Evolutionary conservation across 2,888 invertebrate genomes (phyloP).

Genomic region (Altica lythri): DNA sequence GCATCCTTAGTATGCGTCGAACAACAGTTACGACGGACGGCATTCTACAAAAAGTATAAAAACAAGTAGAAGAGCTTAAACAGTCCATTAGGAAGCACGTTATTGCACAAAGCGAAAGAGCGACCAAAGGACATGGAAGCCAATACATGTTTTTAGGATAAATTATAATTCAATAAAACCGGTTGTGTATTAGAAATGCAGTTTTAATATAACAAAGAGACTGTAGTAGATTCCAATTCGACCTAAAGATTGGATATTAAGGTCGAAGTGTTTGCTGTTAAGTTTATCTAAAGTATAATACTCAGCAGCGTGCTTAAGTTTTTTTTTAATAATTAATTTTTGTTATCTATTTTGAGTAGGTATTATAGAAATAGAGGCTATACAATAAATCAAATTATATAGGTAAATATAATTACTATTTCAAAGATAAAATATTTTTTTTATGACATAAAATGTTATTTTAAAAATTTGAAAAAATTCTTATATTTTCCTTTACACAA

Average conservation of each 20-base stretch:
- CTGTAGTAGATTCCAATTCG: slow-evolving; percentile 50
- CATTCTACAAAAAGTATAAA: slow-evolving; percentile 27
- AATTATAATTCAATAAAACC: slow-evolving; percentile 57
- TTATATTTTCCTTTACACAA: too few species aligned
- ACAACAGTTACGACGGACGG: slow-evolving; percentile 26
- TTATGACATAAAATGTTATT: too few species aligned
- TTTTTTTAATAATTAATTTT: not conserved
- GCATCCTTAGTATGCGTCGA: slow-evolving; percentile 25
- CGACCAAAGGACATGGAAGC: slow-evolving; percentile 36
- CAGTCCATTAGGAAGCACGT: slow-evolving; percentile 26
- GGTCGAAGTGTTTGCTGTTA: slow-evolving; percentile 47
- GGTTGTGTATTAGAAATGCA: slow-evolving; percentile 55
- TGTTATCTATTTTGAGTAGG: not conserved
- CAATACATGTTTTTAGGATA: slow-evolving; percentile 55
- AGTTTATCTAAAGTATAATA: slow-evolving; percentile 6
- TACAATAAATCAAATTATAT: too few species aligned
- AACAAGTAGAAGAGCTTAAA: slow-evolving; percentile 24
- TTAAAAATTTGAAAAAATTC: too few species aligned
- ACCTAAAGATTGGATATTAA: slow-evolving; percentile 54
- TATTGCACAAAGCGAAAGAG: slow-evolving; percentile 21
- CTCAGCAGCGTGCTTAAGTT: slow-evolving; percentile 3
- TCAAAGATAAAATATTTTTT: too few species aligned
- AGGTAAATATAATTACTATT: too few species aligned
- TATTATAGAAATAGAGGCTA: too few species aligned
- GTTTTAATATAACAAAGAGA: slow-evolving; percentile 54